Evolutionary conservation across 2,888 invertebrate species (phyloP), one percentile per base, ranked within the genome.

Genomic region (Osedax fenrisi): DNA sequence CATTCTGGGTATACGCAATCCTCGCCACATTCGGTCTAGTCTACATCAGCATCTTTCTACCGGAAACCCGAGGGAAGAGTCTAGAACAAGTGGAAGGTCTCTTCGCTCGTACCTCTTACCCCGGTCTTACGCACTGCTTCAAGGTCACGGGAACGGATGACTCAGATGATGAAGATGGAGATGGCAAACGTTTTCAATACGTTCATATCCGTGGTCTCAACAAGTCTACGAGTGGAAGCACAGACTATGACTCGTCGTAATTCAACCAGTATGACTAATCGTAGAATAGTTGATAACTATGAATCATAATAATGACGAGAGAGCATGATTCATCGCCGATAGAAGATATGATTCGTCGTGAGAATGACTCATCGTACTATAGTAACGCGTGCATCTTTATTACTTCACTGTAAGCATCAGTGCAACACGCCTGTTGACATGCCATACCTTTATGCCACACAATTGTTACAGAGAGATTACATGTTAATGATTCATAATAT

Each of bases 1-100:
- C 87, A 13, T 88, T 88, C 81, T 86, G 86, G 81, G 80, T 88
- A 74, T 88, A 88, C 80, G 84, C 86, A 23, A 84, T 83, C 13
- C 78, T 87, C 62, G 85, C 87, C 0, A 79, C 80, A 41, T 73
- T 81, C 21, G 83, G 83, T 24, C 78, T 82, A 64, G 78, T 82
- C 26, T 78, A 84, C 5, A 75, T 86, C 23, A 86, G 85, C 1
- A 80, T 86, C 24, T 77, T 87, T 13, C 82, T 88, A 73, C 88
- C 88, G 1, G 88, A 88, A 79, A 88, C 88, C 0, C 86, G 86
- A 79, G 87, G 87, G 1, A 83, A 84, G 75, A 81, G 82, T 21
- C 81, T 88, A 67, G 87, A 88, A 79, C 86, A 87, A 77, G 85
- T 87, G 75, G 86, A 86, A 77, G 81, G 82, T 0, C 78, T 87